Evolutionary conservation across 2,797 vertebrate species (phyloP), one percentile per base, ranked within the genome.

Genomic region (Cygnus olor): DNA sequence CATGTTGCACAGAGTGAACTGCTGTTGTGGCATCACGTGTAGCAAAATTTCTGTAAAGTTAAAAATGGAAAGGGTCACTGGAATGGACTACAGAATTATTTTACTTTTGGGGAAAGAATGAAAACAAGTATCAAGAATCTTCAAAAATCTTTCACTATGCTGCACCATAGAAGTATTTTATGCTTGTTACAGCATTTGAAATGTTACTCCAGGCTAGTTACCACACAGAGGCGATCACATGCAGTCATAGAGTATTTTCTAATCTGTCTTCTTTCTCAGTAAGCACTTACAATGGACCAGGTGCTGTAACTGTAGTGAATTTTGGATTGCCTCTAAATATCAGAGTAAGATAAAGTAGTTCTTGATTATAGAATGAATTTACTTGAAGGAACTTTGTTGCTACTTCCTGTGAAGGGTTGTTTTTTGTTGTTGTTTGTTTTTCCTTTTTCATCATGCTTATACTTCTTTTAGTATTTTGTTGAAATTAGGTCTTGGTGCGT

Each of bases 341-440:
- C 53, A 81, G 49, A 51, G 22, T 47, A 74, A 79, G 78, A 53
- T 24, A 14, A 5, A n/a, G 7, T 51, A 49, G 28, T 38, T 78
- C 34, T 56, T 89, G 57, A 64, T 6, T 47, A 56, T 6, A 71
- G 56, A 42, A 30, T 42, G 0, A 20, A 2, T 77, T 82, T 38
- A 28, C 9, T 36, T 49, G 3, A 2, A 2, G 1, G 3, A 2
- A 51, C 25, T 71, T 34, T 53, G 6, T 56, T 77, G 45, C 22
- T 25, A 16, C 14, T 4, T 61, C 27, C 3, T 1, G 0, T 49
- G 56, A 56, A 69, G 5, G 16, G 2, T 5, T 69, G 13, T 3
- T 78, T 86, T 86, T 73, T 24, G 38, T 38, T 38, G 38, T 38
- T n/a, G 17, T 45, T 45, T 54, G 24, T 25, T 27, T 38, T 38